Conservation (phyloP, 2,888 invertebrate species). For the Campoplex capitator region DNA sequence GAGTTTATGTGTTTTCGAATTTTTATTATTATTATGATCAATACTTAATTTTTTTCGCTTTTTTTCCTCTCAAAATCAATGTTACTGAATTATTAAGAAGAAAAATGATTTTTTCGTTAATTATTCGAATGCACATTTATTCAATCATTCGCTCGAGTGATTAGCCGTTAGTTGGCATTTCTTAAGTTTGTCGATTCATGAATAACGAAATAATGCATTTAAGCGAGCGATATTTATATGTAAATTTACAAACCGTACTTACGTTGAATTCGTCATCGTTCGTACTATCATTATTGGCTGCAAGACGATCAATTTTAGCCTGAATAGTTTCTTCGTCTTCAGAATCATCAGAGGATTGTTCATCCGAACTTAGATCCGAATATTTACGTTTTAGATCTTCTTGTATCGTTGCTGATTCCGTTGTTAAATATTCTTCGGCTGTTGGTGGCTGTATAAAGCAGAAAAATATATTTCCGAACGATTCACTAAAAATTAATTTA, state of each 20-base stretch:
- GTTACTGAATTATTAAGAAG: too few relatives aligned
- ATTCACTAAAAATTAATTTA: not conserved
- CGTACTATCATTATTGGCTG: constrained; percentile 62
- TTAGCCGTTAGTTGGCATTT: not conserved
- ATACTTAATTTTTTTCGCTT: too few relatives aligned
- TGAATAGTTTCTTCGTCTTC: constrained; percentile 72
- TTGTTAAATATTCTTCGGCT: constrained; percentile 73
- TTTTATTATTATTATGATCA: too few relatives aligned
- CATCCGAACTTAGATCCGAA: constrained; percentile 71
- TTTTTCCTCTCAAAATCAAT: too few relatives aligned
- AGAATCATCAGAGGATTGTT: constrained; percentile 69
- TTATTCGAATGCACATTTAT: too few relatives aligned
- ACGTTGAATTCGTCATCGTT: constrained; percentile 78
- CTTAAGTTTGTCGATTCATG: not conserved
- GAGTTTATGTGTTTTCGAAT: too few relatives aligned
- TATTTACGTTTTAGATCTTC: constrained; percentile 74
- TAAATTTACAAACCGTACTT: constrained; percentile 53
- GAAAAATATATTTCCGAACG: not conserved
- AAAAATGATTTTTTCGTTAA: too few relatives aligned
- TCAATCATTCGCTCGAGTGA: not conserved
- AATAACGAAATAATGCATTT: not conserved
- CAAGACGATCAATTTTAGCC: constrained; percentile 74
- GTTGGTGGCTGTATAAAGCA: constrained; percentile 60
- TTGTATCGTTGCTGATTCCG: constrained; percentile 70
- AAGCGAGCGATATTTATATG: not conserved